Percentiles rank a stretch among this genome's conserved stretches.
Conservation (phyloP, 2,888 invertebrate species). For the Zygogramma bicolorata region DNA sequence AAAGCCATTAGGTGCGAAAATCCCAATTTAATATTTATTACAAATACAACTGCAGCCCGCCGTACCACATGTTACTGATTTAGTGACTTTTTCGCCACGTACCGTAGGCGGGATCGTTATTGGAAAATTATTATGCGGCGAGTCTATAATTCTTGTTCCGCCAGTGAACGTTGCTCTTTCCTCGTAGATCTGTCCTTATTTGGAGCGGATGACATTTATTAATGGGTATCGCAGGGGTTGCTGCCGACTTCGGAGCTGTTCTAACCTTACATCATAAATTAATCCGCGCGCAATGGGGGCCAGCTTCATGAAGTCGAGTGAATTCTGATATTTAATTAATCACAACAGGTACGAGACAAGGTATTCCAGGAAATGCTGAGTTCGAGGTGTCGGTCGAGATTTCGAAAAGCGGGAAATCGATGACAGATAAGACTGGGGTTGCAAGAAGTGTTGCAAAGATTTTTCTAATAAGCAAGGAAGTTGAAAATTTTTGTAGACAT, state of each 20-base stretch:
- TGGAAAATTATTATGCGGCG: slow-evolving; percentile 37
- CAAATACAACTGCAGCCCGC: slow-evolving; percentile 36
- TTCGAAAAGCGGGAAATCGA: not conserved
- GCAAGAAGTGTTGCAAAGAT: no score
- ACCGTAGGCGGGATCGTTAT: slow-evolving; percentile 28
- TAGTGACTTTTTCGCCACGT: slow-evolving; percentile 38
- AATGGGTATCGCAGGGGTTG: slow-evolving; percentile 44
- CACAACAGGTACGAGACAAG: slow-evolving; percentile 29
- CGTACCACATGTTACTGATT: slow-evolving; percentile 44
- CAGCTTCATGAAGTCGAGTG: slow-evolving; percentile 25
- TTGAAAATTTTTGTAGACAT: no score
- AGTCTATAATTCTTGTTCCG: slow-evolving; percentile 31
- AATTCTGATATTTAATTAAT: slow-evolving; percentile 34
- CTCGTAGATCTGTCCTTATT: slow-evolving; percentile 35
- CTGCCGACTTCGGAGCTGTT: slow-evolving; percentile 40
- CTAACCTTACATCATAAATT: slow-evolving; percentile 44
- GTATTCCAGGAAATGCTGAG: not conserved
- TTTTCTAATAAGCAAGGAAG: no score
- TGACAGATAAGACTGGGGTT: slow-evolving; percentile 3
- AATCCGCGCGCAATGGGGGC: slow-evolving; percentile 33
- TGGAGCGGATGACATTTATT: slow-evolving; percentile 45
- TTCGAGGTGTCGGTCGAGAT: not conserved
- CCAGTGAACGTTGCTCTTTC: not conserved
- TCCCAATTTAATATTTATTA: slow-evolving; percentile 41
- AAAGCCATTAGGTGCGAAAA: slow-evolving; percentile 16